These are phyloP conservation scores for Sphaeridia pumilis DNA, from an alignment of 2,888 invertebrate species.

Conservation along the genomic window DNA sequence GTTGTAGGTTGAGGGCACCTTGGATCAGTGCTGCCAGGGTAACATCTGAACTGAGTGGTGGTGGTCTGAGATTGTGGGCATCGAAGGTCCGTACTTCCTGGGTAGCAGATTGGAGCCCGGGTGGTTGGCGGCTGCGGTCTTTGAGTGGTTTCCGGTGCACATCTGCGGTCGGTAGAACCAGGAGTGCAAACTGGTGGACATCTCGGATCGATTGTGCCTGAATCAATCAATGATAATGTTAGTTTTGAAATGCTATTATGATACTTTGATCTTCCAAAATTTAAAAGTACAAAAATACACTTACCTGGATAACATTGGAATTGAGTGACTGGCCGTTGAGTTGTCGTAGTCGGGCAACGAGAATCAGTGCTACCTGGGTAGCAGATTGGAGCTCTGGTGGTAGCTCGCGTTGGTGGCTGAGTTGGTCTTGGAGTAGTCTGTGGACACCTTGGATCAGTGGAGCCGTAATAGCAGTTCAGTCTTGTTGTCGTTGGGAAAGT, in stretches of 20 bases:
- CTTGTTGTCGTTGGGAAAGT: constrained; percentile 35
- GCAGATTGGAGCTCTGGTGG: constrained; percentile 11
- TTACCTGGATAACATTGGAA: constrained; percentile 26
- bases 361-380: constrained; percentile 10
- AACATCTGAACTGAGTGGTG: constrained; percentile 22
- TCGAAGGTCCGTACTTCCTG: constrained; percentile 38
- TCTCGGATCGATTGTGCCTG: constrained; percentile 34
- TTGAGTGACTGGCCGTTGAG: constrained; percentile 10
- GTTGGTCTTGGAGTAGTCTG: constrained; percentile 4
- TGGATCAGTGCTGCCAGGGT: constrained; percentile 38
- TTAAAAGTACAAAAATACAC: too few species aligned
- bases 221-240: constrained; percentile 40
- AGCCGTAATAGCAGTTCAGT: constrained; percentile 25
- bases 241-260: too few species aligned
- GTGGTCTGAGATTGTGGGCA: constrained; percentile 36
- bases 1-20: constrained; percentile 37
- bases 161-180: constrained; percentile 37
- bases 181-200: constrained; percentile 34
- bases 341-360: constrained; percentile 25
- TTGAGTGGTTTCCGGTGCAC: constrained; percentile 16
- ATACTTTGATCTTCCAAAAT: too few species aligned
- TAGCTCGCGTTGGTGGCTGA: not conserved
- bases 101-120: constrained; percentile 27
- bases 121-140: constrained; percentile 9
- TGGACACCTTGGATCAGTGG: constrained; percentile 26